A percentile compares a stretch with the other conserved stretches of the same genome.
Conservation (phyloP, 2,797 vertebrate genomes). For the Phoeniculus purpureus region DNA sequence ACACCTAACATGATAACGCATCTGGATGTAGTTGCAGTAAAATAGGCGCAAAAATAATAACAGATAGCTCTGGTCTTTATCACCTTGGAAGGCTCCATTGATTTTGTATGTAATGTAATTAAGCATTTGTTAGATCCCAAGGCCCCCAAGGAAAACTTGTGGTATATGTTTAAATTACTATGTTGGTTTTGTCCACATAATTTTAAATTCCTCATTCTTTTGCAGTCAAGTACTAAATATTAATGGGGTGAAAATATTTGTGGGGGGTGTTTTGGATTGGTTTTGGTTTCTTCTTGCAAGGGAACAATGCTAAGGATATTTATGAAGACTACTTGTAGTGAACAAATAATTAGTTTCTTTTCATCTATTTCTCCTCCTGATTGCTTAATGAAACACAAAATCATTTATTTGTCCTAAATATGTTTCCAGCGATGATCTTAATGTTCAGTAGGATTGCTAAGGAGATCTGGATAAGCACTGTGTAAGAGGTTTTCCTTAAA, state of each 20-base stretch:
- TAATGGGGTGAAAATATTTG: not conserved
- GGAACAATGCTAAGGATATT: not conserved
- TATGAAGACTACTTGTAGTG: not conserved
- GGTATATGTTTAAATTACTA: constrained; percentile 21
- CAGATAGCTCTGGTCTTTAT: constrained; percentile 1
- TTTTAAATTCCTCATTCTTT: constrained; percentile 13
- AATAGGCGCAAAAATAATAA: constrained; percentile 3
- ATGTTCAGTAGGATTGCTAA: not conserved
- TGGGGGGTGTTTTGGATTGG: fast-evolving
- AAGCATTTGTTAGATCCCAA: constrained; percentile 31
- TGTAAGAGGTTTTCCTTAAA: not conserved
- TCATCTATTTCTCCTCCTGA: not conserved
- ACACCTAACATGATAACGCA: not conserved
- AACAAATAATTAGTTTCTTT: not conserved
- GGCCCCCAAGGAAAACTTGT: not conserved
- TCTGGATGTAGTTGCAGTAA: not conserved
- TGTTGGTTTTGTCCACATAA: constrained; percentile 42
- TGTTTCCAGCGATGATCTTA: not conserved
- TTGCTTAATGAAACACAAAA: not conserved
- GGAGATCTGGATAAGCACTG: not conserved
- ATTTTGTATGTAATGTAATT: constrained; percentile 43
- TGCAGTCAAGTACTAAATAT: constrained; percentile 1
- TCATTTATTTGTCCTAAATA: not conserved
- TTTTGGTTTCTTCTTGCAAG: not conserved
- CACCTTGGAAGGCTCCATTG: constrained; percentile 18